Percentiles rank a stretch among this genome's conserved stretches.
Evolutionary conservation across 2,113 vertebrate genomes (phyloP).

Genomic region (Lophotis ruficrista): DNA sequence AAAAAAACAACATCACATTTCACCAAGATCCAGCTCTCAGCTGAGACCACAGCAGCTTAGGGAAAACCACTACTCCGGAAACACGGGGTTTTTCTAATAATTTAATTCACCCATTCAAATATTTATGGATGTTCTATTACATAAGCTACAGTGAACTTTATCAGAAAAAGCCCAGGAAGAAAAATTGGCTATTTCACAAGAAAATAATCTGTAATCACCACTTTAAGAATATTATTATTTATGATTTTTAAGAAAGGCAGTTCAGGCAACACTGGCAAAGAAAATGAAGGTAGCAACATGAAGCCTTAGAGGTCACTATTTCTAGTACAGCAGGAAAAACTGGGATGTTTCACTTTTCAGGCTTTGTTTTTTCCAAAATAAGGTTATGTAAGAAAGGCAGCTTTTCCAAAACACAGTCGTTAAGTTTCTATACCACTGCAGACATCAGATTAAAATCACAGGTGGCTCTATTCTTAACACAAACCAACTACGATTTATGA

Average conservation of each 20-base stretch:
- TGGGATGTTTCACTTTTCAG: background rate
- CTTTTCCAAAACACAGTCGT: background rate
- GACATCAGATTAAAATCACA: background rate
- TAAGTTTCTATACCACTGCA: background rate
- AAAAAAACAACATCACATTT: background rate
- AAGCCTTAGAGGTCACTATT: background rate
- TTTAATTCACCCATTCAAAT: background rate
- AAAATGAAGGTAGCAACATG: background rate
- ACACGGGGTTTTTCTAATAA: accelerated
- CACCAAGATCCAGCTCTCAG: background rate
- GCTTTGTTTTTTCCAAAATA: background rate
- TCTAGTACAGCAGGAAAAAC: background rate
- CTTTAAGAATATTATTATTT: background rate
- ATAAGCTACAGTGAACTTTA: background rate
- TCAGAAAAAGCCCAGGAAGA: background rate
- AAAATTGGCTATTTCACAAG: background rate
- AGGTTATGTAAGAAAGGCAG: background rate
- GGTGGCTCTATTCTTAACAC: background rate
- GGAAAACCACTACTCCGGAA: background rate
- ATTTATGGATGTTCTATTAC: background rate
- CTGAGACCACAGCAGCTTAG: background rate
- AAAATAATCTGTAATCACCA: background rate
- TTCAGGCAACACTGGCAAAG: background rate
- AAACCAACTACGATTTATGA: background rate
- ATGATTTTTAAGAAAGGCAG: background rate